Conservation (phyloP, 2,888 invertebrate species). For the Drosophila yooni region DNA sequence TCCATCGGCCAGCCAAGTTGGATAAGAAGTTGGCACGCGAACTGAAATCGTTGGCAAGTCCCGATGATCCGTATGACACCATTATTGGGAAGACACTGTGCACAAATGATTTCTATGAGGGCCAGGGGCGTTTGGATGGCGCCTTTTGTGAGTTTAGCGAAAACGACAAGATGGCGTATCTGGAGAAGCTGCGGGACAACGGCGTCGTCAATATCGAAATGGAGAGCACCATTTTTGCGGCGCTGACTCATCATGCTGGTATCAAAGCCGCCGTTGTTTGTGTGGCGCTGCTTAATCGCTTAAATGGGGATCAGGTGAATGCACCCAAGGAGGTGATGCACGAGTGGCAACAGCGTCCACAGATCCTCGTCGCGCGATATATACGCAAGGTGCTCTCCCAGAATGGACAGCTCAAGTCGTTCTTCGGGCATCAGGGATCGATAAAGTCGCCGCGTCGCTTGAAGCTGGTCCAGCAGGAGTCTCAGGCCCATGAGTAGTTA, state of each 20-base stretch:
- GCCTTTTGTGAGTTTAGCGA: conserved; percentile 98
- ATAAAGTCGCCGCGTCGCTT: conserved; percentile 94
- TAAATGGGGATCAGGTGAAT: conserved; percentile 96
- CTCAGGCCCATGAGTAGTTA: conserved; percentile 93
- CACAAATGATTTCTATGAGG: conserved; percentile 99
- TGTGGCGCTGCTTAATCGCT: conserved; percentile 95
- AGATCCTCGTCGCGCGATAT: conserved; percentile 92
- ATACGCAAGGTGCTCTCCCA: conserved; percentile 93
- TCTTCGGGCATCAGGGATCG: conserved; percentile 91
- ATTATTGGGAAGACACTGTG: conserved; percentile 97
- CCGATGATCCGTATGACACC: conserved; percentile 93
- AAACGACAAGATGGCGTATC: conserved; percentile 95
- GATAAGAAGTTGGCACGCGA: conserved; percentile 93
- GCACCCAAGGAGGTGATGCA: conserved; percentile 95
- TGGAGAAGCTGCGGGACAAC: conserved; percentile 89
- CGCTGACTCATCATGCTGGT: conserved; percentile 96
- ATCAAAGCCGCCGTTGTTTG: conserved; percentile 97
- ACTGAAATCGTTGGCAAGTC: conserved; percentile 89
- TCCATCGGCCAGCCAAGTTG: conserved; percentile 92
- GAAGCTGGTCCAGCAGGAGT: conserved; percentile 95
- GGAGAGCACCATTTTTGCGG: conserved; percentile 97
- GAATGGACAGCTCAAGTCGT: conserved; percentile 90
- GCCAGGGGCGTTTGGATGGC: conserved; percentile 97
- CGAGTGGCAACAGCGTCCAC: conserved; percentile 96
- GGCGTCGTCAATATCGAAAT: conserved; percentile 98